These are phyloP conservation scores for Arenicola marina DNA, from an alignment of 2,888 invertebrate species.

Conservation along the genomic window DNA sequence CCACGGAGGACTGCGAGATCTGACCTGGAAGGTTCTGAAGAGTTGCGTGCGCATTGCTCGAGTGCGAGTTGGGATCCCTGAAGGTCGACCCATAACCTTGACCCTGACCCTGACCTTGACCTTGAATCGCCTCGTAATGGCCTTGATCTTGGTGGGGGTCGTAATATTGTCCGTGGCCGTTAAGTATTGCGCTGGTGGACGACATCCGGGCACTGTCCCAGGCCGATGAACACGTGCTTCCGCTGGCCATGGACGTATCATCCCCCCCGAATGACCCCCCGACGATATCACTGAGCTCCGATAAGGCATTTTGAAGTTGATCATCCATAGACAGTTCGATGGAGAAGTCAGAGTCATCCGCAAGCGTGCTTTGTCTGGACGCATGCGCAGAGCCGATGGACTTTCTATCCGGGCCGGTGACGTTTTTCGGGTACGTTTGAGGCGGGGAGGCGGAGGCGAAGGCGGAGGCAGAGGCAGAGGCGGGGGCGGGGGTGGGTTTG, in stretches of 20 bases:
- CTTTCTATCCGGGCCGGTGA: not conserved
- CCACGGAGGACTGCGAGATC: not conserved
- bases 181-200: not conserved
- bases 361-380: too few species aligned
- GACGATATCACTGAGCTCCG: conserved; percentile 21
- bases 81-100: too few species aligned
- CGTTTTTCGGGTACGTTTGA: not conserved
- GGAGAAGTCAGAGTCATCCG: not conserved
- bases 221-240: not conserved
- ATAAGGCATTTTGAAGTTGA: conserved; percentile 23
- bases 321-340: not conserved
- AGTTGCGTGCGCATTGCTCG: not conserved
- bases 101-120: too few species aligned
- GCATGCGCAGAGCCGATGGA: not conserved
- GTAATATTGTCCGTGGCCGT: not conserved
- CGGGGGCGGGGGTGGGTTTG: not conserved
- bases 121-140: too few species aligned
- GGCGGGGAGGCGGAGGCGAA: not conserved
- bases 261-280: not conserved
- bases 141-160: too few species aligned
- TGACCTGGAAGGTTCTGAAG: not conserved
- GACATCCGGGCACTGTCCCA: not conserved
- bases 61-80: not conserved
- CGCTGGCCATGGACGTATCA: not conserved
- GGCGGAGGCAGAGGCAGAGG: not conserved